Evolutionary conservation across 2,113 vertebrate species (phyloP), one percentile per base, ranked within the genome.

Genomic region (Sander vitreus): DNA sequence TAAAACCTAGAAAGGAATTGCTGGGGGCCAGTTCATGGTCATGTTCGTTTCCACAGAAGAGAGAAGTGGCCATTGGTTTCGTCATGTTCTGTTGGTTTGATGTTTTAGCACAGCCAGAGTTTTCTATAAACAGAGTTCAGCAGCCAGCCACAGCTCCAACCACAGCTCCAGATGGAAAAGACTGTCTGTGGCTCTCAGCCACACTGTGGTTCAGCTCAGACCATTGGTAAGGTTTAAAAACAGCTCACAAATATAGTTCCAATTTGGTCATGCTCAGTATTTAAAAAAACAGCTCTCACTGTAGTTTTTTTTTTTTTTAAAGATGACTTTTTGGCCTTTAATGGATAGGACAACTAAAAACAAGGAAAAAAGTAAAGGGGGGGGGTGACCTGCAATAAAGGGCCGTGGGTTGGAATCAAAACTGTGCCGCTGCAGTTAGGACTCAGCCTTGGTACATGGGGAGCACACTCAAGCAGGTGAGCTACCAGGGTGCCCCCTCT

Each of bases 31-130:
- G 10, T 45, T 65, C 1, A 25, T 19, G 11, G 18, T 6, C 21
- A 71, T 71, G 19, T 51, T 12, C 50, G 43, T 54, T 55, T 76
- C 11, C n/a, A 55, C 48, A 30, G 15, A 67, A 23, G 45, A 67
- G 55, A 60, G 55, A 60, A 59, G 57, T 59, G 27, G 6, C 25
- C 3, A 8, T 59, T 30, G 47, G 21, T 30, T 39, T 33, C 27
- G n/a, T 43, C 16, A 55, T 30, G 73, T 54, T 64, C 16, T 76
- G 36, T 9, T 58, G 53, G 51, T 67, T 57, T 57, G 23, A 45
- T 76, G 50, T 55, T 54, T 47, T 30, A 66, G 23, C 36, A 27
- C 21, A 65, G 60, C 36, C 60, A 54, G 50, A 65, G 73, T 51
- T 65, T 55, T 25, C 54, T 55, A 55, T 25, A 55, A 54, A 54